phyloP scores from a whole-genome alignment of 2,888 invertebrate species.

The Koerneria pararmatus region DNA sequence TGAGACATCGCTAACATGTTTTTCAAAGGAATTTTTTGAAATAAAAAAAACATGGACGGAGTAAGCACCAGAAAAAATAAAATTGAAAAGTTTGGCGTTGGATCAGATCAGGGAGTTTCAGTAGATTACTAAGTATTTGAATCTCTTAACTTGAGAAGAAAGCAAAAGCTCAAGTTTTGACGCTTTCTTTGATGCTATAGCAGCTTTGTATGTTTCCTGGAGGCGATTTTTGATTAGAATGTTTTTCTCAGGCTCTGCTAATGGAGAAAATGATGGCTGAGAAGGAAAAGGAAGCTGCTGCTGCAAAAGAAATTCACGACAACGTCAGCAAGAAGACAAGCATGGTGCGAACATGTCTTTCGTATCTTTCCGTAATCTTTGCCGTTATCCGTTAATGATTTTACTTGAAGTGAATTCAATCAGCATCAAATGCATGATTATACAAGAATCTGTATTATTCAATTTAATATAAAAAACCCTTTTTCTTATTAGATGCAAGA shows the following conservation, averaged over 20 bases:
- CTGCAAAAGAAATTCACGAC: conserved; percentile 51
- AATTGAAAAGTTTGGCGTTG: no score
- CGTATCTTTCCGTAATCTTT: neutral
- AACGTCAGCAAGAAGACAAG: conserved; percentile 42
- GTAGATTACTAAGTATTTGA: no score
- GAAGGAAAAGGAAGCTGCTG: conserved; percentile 41
- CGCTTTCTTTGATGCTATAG: neutral
- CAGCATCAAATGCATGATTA: neutral
- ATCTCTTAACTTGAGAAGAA: neutral
- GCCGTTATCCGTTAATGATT: neutral
- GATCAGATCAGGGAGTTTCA: no score
- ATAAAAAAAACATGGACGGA: no score
- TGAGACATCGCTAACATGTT: no score
- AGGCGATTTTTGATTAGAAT: neutral
- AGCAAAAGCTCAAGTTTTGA: neutral
- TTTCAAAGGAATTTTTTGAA: no score
- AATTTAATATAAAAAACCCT: neutral
- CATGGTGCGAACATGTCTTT: conserved; percentile 24
- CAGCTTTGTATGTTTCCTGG: no score
- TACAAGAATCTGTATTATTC: neutral
- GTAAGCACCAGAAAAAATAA: no score
- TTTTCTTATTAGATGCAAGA: neutral
- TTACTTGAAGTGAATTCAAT: neutral
- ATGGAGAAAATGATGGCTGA: conserved; percentile 57
- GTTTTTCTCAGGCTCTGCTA: conserved; percentile 44